Percentiles rank a stretch among this genome's conserved stretches.
These are phyloP conservation scores for Takifugu ocellatus DNA, from an alignment of 2,797 vertebrate species.

Conservation along the genomic window DNA sequence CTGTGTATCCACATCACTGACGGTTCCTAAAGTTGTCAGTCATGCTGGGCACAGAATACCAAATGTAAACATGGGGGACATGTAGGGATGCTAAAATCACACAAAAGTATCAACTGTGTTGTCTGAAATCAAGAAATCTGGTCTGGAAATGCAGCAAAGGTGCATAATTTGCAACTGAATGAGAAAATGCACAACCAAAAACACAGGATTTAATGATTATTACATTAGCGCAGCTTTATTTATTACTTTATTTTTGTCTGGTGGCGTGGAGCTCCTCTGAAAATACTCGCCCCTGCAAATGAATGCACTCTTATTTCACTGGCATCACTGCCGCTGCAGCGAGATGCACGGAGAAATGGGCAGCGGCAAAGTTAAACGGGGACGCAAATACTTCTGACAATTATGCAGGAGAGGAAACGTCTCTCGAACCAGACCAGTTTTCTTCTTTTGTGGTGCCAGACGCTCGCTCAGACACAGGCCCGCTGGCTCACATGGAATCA, in stretches of 20 bases:
- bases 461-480: slow-evolving; percentile 13
- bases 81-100: too few relatives aligned
- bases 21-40: neutral
- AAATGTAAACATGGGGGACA: neutral
- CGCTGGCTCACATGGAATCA: slow-evolving; percentile 31
- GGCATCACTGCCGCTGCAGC: too few relatives aligned
- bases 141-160: too few relatives aligned
- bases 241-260: too few relatives aligned
- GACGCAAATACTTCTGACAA: slow-evolving; percentile 46
- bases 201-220: too few relatives aligned
- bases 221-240: too few relatives aligned
- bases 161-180: neutral
- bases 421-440: slow-evolving; percentile 36
- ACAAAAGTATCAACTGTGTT: too few relatives aligned
- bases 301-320: too few relatives aligned
- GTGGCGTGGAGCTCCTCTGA: too few relatives aligned
- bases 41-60: neutral
- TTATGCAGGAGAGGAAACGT: slow-evolving; percentile 58
- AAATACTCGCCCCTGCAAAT: too few relatives aligned
- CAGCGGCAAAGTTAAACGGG: neutral
- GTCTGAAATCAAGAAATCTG: too few relatives aligned
- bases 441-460: slow-evolving; percentile 54
- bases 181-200: slow-evolving; percentile 1
- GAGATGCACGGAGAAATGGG: too few relatives aligned
- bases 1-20: neutral